Evolutionary conservation across 2,888 invertebrate species (phyloP), one percentile per base, ranked within the genome.

Genomic region (Odontomyia ornata): DNA sequence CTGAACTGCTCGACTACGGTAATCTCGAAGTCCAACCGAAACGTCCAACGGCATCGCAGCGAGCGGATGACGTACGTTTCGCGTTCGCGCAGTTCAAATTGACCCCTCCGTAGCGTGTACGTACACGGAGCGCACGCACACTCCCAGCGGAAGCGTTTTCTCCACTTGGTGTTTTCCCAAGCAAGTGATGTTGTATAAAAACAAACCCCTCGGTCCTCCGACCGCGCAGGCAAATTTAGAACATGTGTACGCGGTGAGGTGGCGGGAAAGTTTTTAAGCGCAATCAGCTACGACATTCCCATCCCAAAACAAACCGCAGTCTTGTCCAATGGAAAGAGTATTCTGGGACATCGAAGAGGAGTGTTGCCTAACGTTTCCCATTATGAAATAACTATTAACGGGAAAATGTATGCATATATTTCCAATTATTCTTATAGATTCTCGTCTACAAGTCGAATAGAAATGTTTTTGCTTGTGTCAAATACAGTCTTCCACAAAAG

Each of bases 61-160:
- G 65, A 36, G 36, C 36, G n/a, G 46, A 69, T 69, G 69, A 69
- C 69, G 69, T 69, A 47, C 23, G 21, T 47, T 25, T n/a, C 46
- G 47, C 46, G 69, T 69, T 69, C 69, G 69, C 69, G 57, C 73
- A 43, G 56, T 72, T 71, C 18, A n/a, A 52, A 27, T 52, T 52
- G 30, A 52, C 73, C 60, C 73, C 73, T 56, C 47, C 71, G 52
- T 27, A 1, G 11, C 23, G 73, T 73, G 23, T 73, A 73, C 43
- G 73, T 73, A 73, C 25, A 57, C 73, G 57, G 30, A 30, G 13
- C 23, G 1, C 4, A 36, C 73, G 23, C 71, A 72, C 56, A 56
- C 73, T 21, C 23, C 30, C 9, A n/a, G n/a, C 36, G 47, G 15
- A 23, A 2, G 25, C 9, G n/a, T n/a, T 30, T 43, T 36, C 7